Evolutionary conservation across 2,113 vertebrate species (phyloP), one percentile per base, ranked within the genome.

Genomic region (Microtus montanus): DNA sequence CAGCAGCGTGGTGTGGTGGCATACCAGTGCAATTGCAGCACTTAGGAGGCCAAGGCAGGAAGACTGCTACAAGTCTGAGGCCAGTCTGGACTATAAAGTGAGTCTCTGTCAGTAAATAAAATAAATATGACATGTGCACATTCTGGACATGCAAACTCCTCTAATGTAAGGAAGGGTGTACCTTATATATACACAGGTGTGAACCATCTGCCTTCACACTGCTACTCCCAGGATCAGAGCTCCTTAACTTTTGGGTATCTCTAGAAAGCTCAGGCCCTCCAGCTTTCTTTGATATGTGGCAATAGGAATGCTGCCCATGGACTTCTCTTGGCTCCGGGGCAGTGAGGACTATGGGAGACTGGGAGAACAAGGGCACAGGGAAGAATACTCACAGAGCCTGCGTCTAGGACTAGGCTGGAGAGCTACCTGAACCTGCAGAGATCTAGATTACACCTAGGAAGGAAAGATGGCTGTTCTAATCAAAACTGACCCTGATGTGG

Each of bases 391-490:
- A n/a, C 20, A 71, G 30, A 47, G 66, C 61, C 24, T 14, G 54
- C 30, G 15, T 35, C 70, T 71, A 19, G 86, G 12, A 68, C 70
- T 71, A 35, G 47, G 44, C 13, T 17, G 64, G 70, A 10, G 33
- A 79, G 17, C 71, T 83, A 15, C 84, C 78, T n/a, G 26, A 26
- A 41, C 80, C 83, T 68, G 47, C 63, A 70, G 54, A 93, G 83
- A 63, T 83, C 63, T 63, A 26, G 20, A 64, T 78, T 10, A n/a
- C 64, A 30, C 58, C 80, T 61, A 75, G 71, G 89, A 91, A 70
- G 49, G 41, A 19, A 47, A 71, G 64, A 68, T 64, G 52, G 95
- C n/a, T 54, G 19, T 85, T 87, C 92, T 91, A 71, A 78, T 83
- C 19, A 77, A 73, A 82, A 86, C 2, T 38, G n/a, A 89, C 64